A percentile compares a stretch with the other conserved stretches of the same genome.
Conservation (phyloP, 2,113 vertebrate genomes). For the Mustelus asterias region DNA sequence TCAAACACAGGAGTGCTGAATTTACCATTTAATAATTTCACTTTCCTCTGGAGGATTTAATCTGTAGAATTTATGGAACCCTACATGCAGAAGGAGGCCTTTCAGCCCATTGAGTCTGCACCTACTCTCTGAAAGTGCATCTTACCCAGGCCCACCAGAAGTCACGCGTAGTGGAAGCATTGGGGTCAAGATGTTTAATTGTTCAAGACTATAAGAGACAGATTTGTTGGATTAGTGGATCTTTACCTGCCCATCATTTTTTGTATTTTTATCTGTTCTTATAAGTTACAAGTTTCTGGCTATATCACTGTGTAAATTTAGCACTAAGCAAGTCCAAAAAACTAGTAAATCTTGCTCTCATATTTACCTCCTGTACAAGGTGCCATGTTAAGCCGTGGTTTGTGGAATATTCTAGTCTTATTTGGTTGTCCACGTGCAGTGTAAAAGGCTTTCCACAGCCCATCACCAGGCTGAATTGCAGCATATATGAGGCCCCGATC, state of each 20-base stretch:
- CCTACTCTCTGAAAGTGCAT: no score
- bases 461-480: conserved; percentile 96
- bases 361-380: conserved; percentile 85
- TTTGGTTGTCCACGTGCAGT: conserved; percentile 90
- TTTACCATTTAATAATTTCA: not conserved
- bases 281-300: not conserved
- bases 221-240: not conserved
- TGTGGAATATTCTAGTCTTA: conserved; percentile 94
- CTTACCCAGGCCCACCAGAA: no score
- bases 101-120: no score
- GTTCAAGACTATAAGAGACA: not conserved
- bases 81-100: no score
- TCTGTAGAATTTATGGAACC: no score
- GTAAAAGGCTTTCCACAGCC: conserved; percentile 81
- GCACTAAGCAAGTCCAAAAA: not conserved
- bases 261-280: not conserved
- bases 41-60: not conserved
- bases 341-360: not conserved
- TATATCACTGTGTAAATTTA: not conserved
- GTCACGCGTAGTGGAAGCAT: no score
- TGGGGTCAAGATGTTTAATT: not conserved
- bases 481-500: conserved; percentile 88
- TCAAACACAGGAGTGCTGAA: not conserved
- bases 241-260: not conserved
- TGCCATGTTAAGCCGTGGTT: conserved; percentile 98